phyloP scores from a whole-genome alignment of 2,888 invertebrate genomes.

The Sesamia inferens region DNA sequence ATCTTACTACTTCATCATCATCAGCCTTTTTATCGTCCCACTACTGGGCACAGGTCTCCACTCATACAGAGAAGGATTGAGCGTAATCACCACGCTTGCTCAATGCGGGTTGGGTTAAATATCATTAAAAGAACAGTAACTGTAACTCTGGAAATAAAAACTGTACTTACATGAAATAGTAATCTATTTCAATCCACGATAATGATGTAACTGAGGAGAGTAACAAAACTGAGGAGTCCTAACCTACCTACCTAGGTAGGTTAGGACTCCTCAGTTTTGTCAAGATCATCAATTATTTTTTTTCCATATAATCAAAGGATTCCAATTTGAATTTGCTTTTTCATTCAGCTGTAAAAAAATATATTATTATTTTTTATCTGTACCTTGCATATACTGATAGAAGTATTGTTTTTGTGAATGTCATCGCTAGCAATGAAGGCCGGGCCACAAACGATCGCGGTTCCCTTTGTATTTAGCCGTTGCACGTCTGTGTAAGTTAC shows the following conservation, averaged over 20 bases:
- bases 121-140: too few species aligned
- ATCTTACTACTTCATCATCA: too few species aligned
- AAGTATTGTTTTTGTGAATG: slow-evolving; percentile 89
- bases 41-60: too few species aligned
- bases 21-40: too few species aligned
- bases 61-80: too few species aligned
- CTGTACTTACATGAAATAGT: fast-evolving
- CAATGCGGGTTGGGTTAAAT: too few species aligned
- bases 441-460: slow-evolving; percentile 87
- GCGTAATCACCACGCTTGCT: too few species aligned
- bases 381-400: slow-evolving; percentile 72
- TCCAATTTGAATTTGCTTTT: neutral
- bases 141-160: neutral
- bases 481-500: slow-evolving; percentile 60
- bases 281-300: neutral
- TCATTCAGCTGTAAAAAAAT: neutral
- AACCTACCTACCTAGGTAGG: too few species aligned
- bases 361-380: slow-evolving; percentile 58
- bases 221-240: too few species aligned
- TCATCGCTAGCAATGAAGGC: slow-evolving; percentile 87
- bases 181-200: too few species aligned
- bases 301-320: neutral
- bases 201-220: too few species aligned
- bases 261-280: neutral
- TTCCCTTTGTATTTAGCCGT: slow-evolving; percentile 86